phyloP scores from a whole-genome alignment of 1,140 invertebrate genomes.

The Pemphigus obesinymphae region DNA sequence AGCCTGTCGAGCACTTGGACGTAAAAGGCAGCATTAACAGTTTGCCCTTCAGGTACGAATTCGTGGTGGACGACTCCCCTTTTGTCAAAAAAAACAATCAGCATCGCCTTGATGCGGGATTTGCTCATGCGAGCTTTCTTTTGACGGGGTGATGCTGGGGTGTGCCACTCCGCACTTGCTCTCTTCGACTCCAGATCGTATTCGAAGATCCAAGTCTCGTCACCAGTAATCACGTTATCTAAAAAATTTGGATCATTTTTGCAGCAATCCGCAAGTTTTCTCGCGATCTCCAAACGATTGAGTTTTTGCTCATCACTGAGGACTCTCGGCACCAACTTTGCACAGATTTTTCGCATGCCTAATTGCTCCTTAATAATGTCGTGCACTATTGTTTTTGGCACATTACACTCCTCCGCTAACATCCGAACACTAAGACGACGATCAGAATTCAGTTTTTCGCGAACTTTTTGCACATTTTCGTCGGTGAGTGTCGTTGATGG shows the following conservation, averaged over 20 bases:
- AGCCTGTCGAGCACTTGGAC: constrained; percentile 42
- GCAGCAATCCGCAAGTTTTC: too few species aligned
- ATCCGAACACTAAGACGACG: background rate
- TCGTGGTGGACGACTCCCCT: constrained; percentile 42
- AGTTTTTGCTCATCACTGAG: background rate
- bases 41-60: constrained; percentile 27
- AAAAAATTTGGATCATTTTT: too few species aligned
- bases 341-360: background rate
- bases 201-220: too few species aligned
- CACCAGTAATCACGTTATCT: too few species aligned
- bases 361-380: background rate
- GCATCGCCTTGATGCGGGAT: constrained; percentile 42
- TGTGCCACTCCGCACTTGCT: background rate
- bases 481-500: background rate
- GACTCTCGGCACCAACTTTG: background rate
- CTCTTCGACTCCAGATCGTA: constrained; percentile 6
- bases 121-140: background rate
- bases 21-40: constrained; percentile 43
- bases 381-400: background rate
- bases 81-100: constrained; percentile 48
- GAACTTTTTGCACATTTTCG: background rate
- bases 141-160: background rate
- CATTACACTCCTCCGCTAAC: background rate
- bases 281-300: too few species aligned
- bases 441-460: background rate